These are phyloP conservation scores for Python bivittatus DNA, from an alignment of 2,113 vertebrate genomes.

Conservation along the genomic window DNA sequence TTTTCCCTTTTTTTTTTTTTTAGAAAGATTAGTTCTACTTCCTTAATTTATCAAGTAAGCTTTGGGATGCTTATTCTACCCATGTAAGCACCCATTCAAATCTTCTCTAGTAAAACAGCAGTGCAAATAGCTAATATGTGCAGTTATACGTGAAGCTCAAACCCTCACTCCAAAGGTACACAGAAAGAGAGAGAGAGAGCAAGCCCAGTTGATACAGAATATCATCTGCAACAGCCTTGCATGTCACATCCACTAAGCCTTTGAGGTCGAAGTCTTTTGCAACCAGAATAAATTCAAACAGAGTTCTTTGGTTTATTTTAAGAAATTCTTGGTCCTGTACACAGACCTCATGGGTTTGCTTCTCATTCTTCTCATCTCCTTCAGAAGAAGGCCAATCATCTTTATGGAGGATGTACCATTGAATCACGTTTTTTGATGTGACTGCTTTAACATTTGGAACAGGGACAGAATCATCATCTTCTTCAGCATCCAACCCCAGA, in stretches of 20 bases:
- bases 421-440: slow-evolving; percentile 94
- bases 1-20: not conserved
- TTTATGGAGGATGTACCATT: no score
- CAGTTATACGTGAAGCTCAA: not conserved
- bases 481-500: slow-evolving; percentile 99
- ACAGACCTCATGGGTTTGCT: no score
- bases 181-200: no score
- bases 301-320: no score
- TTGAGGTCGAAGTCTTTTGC: no score
- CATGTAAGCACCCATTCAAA: not conserved
- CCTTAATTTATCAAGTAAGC: not conserved
- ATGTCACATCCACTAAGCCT: no score
- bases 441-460: slow-evolving; percentile 98
- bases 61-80: not conserved
- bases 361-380: no score
- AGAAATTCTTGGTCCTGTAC: no score
- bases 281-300: no score
- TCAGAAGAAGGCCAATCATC: no score
- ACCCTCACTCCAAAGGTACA: not conserved
- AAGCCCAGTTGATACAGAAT: not conserved
- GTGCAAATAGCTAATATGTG: not conserved
- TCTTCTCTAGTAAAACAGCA: not conserved
- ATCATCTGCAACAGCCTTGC: no score
- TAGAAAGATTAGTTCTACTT: not conserved
- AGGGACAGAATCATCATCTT: slow-evolving; percentile 96